phyloP scores from a whole-genome alignment of 2,113 vertebrate genomes.

The Hemichromis elongatus region DNA sequence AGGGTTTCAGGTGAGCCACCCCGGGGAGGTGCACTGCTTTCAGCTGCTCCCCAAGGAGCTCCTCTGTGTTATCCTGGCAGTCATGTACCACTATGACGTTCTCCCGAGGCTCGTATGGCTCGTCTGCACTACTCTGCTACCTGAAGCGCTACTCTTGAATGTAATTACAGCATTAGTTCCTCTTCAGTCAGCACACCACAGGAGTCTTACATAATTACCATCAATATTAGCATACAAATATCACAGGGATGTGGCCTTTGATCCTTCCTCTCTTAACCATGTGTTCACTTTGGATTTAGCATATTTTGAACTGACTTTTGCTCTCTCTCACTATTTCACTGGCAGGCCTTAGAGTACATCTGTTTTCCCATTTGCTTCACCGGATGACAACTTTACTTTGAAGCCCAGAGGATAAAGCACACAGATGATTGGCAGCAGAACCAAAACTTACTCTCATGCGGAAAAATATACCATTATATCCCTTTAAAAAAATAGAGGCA shows the following conservation, averaged over 20 bases:
- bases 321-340: neutral
- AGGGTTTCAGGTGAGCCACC: slow-evolving; percentile 19
- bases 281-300: neutral
- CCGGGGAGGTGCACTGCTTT: neutral
- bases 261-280: neutral
- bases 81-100: slow-evolving; percentile 9
- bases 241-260: neutral
- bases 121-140: neutral
- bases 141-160: neutral
- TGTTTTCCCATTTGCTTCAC: neutral
- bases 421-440: neutral
- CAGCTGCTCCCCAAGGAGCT: neutral
- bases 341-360: neutral
- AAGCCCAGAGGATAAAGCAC: neutral
- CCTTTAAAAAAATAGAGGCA: slow-evolving; percentile 35
- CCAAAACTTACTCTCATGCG: neutral
- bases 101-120: neutral
- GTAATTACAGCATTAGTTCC: slow-evolving; percentile 33
- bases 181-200: neutral
- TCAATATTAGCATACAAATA: neutral
- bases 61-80: slow-evolving; percentile 4
- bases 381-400: neutral
- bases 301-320: neutral
- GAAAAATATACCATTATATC: neutral
- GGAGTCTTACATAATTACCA: neutral